A percentile compares a stretch with the other conserved stretches of the same genome.
Conservation (phyloP, 1,140 invertebrate genomes). For the Orius insidiosus region DNA sequence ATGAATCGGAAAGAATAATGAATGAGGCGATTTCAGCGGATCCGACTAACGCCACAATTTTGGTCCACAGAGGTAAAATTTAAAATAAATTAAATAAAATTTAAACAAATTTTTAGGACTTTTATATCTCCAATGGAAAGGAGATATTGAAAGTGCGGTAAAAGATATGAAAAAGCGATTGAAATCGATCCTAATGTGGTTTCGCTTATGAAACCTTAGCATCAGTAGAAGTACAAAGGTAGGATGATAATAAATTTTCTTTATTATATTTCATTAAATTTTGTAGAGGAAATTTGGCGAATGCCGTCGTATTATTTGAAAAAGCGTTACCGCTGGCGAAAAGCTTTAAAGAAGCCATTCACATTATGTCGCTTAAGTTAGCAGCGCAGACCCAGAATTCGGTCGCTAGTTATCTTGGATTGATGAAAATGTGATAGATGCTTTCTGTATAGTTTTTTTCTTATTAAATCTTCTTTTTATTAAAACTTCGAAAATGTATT, state of each 20-base stretch:
- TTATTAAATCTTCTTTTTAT: no score
- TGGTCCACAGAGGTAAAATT: conserved; percentile 60
- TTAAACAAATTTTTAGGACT: conserved; percentile 29
- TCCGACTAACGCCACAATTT: conserved; percentile 65
- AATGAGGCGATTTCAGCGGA: conserved; percentile 64
- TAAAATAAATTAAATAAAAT: no score
- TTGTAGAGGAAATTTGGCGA: conserved; percentile 60
- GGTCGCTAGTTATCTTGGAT: conserved; percentile 55
- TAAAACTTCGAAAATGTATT: no score
- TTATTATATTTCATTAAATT: conserved; percentile 19
- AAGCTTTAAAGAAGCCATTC: conserved; percentile 69
- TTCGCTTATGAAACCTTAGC: conserved; percentile 89
- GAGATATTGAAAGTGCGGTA: conserved; percentile 61
- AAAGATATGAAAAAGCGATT: conserved; percentile 63
- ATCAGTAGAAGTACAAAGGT: conserved; percentile 86
- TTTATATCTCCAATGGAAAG: conserved; percentile 62
- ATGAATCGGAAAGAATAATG: conserved; percentile 65
- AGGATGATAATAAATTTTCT: conserved; percentile 19
- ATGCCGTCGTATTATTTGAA: conserved; percentile 71
- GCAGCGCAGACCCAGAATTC: conserved; percentile 72
- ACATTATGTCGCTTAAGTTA: conserved; percentile 68
- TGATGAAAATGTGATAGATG: not conserved
- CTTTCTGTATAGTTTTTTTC: no score
- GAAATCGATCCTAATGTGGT: conserved; percentile 77
- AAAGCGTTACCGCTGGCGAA: conserved; percentile 74